phyloP scores from a whole-genome alignment of 2,113 vertebrate genomes.

The Lutjanus erythropterus region DNA sequence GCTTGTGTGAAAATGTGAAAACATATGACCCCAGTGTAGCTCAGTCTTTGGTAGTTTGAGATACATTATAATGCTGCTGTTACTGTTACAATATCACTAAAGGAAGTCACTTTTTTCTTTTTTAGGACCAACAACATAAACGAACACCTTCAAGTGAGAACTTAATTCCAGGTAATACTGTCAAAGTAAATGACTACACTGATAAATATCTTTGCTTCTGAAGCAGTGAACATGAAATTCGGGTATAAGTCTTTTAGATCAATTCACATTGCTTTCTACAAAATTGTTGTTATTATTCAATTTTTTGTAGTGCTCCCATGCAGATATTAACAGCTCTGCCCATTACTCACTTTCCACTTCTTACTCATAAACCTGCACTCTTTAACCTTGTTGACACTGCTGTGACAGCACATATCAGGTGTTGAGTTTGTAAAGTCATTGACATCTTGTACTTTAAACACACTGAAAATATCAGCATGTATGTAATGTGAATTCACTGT shows the following conservation, averaged over 20 bases:
- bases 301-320: background rate
- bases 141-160: constrained; percentile 32
- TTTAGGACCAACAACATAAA: constrained; percentile 52
- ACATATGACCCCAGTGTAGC: background rate
- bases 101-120: background rate
- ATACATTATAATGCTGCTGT: background rate
- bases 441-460: background rate
- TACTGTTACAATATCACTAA: background rate
- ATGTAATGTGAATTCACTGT: background rate
- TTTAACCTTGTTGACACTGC: background rate
- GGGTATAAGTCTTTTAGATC: background rate
- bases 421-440: background rate
- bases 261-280: background rate
- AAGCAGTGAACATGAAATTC: background rate
- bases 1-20: background rate
- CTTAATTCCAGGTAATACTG: constrained; percentile 60
- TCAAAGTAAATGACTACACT: background rate
- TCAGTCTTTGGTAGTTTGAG: background rate
- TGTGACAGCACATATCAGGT: background rate
- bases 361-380: background rate
- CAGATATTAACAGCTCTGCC: background rate
- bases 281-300: background rate
- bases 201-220: background rate
- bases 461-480: background rate
- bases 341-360: background rate